Conservation (phyloP, 2,797 vertebrate species). For the Staurois parvus region DNA sequence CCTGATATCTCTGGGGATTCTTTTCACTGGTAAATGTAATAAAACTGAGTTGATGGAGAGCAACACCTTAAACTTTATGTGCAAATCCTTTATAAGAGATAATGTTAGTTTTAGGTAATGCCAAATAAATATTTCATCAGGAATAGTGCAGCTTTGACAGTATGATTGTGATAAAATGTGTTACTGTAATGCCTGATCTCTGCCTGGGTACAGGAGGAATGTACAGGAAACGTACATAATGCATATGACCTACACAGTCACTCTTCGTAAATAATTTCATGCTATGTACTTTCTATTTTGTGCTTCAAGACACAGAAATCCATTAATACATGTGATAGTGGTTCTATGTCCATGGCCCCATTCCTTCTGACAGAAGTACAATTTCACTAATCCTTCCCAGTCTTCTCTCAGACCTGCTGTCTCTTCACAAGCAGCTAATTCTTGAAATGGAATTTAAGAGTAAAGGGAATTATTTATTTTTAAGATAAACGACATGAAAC, state of each 20-base stretch:
- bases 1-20: background rate
- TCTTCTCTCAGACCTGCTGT: background rate
- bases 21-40: background rate
- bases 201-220: constrained; percentile 4
- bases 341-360: constrained; percentile 18
- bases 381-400: constrained; percentile 26
- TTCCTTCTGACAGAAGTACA: constrained; percentile 5
- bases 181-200: constrained; percentile 12
- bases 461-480: background rate
- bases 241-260: constrained; percentile 18
- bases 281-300: constrained; percentile 42
- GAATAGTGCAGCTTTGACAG: constrained; percentile 8
- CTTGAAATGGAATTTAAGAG: background rate
- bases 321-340: constrained; percentile 13
- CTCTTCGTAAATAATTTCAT: constrained; percentile 48
- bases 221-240: constrained; percentile 25
- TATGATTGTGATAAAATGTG: background rate
- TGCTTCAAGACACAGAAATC: constrained; percentile 45
- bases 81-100: background rate
- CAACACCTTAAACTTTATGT: too few species aligned
- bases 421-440: background rate
- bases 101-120: constrained; percentile 4
- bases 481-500: background rate
- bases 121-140: constrained; percentile 11
- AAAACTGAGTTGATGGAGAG: too few species aligned